Conservation (phyloP, 2,113 vertebrate species). For the Albula glossodonta region DNA sequence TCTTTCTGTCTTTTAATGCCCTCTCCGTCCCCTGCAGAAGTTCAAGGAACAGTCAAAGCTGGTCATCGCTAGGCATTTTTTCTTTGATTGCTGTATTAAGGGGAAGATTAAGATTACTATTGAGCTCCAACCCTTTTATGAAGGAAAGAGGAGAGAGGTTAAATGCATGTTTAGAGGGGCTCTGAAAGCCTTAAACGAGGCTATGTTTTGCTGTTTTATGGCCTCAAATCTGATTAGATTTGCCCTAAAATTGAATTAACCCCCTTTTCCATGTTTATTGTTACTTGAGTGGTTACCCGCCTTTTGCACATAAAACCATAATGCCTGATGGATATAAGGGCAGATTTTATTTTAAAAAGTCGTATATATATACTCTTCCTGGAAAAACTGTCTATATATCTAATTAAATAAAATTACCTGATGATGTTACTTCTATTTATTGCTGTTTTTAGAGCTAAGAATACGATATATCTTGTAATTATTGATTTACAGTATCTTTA, state of each 20-base stretch:
- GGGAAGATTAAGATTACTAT: constrained; percentile 57
- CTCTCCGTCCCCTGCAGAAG: constrained; percentile 6
- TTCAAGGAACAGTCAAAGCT: constrained; percentile 18
- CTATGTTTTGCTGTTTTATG: constrained; percentile 60
- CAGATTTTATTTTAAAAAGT: neutral
- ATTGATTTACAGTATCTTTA: neutral
- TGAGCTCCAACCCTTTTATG: constrained; percentile 63
- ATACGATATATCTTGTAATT: neutral
- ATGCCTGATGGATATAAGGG: neutral
- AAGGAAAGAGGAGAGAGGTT: constrained; percentile 48
- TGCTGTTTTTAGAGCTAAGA: neutral
- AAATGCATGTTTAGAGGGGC: constrained; percentile 49
- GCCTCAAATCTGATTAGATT: constrained; percentile 63
- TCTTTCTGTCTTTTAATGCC: neutral
- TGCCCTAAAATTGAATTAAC: constrained; percentile 47
- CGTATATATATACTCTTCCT: neutral
- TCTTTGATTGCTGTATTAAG: constrained; percentile 36
- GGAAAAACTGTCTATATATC: neutral
- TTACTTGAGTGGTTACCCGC: constrained; percentile 39
- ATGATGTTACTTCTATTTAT: neutral
- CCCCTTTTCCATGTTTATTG: constrained; percentile 33
- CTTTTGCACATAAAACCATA: constrained; percentile 18
- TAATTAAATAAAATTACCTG: neutral
- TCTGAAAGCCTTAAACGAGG: constrained; percentile 58
- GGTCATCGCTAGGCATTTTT: constrained; percentile 28